Conservation (phyloP, 1,140 invertebrate genomes). For the Euura lappo region DNA sequence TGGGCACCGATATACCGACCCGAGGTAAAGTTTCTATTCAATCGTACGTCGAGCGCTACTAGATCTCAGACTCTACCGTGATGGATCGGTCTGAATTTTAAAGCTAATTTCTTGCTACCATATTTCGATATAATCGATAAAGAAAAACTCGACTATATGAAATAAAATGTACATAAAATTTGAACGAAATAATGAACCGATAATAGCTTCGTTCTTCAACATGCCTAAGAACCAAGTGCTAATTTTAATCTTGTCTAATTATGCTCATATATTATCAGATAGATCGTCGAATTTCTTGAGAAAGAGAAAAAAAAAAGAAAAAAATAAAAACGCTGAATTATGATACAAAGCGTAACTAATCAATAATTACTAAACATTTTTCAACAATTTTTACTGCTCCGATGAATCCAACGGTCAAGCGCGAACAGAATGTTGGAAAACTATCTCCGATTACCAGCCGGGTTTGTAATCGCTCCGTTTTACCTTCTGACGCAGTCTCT, state of each 20-base stretch:
- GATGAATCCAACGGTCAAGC: neutral
- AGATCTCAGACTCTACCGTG: neutral
- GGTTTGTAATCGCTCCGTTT: conserved; percentile 13
- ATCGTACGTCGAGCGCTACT: no score
- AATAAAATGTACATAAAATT: neutral
- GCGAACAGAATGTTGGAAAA: neutral
- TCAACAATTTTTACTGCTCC: conserved; percentile 12
- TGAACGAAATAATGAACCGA: neutral
- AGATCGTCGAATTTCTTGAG: neutral
- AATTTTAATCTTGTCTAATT: no score
- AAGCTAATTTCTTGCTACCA: neutral
- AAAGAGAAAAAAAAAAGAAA: no score
- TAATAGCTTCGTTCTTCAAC: neutral
- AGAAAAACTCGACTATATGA: neutral
- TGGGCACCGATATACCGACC: neutral
- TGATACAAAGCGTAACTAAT: conserved; percentile 34
- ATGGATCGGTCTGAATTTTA: neutral
- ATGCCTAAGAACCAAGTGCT: neutral
- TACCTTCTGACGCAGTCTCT: conserved; percentile 25
- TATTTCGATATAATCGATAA: neutral
- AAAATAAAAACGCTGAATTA: conserved; percentile 16
- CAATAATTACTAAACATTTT: conserved; percentile 28
- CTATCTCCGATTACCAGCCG: neutral
- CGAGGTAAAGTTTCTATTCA: neutral
- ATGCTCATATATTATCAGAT: neutral